Evolutionary conservation across 2,797 vertebrate species (phyloP), one percentile per base, ranked within the genome.

Genomic region (Chaunax sp.): DNA sequence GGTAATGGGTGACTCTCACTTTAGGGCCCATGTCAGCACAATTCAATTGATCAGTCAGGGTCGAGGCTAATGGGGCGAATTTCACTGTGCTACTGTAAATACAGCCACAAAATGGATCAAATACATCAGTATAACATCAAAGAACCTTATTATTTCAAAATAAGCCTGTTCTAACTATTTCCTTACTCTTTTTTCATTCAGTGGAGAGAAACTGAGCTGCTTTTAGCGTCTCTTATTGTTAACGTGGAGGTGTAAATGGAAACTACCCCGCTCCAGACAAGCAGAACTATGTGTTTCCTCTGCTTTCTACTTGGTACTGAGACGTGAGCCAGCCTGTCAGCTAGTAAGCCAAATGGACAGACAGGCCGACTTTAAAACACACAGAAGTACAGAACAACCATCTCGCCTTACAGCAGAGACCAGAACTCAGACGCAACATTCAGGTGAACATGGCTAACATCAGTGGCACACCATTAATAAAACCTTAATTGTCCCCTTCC

Each of bases 391-490:
- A 55, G 80, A 84, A 84, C 86, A 85, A 85, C 52, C 74, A 41
- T 87, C 85, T 90, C 83, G 1, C 46, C 80, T 90, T 90, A 87
- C 88, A 75, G 57, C 38, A 15, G 66, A 72, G 60, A 44, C 72
- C 47, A 18, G 74, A 69, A 19, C 59, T 72, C 54, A 16, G 65
- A 84, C 41, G 19, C 63, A 78, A 49, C 65, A 1, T 58, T 82
- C 78, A 75, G 81, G 87, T 83, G 77, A 89, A 83, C 75, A 88
- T 90, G 88, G 80, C 77, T 84, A 88, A 70, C 53, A 41, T 92
- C 88, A 91, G 78, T 85, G 73, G 74, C 64, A 90, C 89, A 3
- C 83, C 81, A 84, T 91, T 89, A 88, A 89, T 91, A 87, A 82
- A 79, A 69, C 72, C 35, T 78, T 83, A 88, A 88, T 85, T 69